phyloP scores from a whole-genome alignment of 2,113 vertebrate genomes.

The Galeopterus variegatus region DNA sequence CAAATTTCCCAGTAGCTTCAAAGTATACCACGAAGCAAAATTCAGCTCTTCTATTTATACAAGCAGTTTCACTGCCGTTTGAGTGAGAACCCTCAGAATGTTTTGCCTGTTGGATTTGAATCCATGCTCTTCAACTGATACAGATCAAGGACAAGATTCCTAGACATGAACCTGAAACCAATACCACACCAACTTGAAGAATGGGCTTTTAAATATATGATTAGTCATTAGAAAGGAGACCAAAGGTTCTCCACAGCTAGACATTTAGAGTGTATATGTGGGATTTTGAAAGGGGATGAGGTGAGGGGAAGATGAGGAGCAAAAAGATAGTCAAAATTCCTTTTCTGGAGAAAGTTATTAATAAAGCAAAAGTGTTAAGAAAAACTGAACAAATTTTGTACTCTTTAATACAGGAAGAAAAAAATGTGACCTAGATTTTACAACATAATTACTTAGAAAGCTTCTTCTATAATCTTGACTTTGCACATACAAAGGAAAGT shows the following conservation, averaged over 20 bases:
- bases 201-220: not conserved
- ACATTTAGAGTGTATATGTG: not conserved
- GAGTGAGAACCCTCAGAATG: not conserved
- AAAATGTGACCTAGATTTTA: slow-evolving; percentile 35
- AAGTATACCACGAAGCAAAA: slow-evolving; percentile 31
- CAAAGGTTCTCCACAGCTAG: not conserved
- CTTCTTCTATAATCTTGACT: not conserved
- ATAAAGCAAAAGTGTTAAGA: slow-evolving; percentile 31
- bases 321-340: not conserved
- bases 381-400: slow-evolving; percentile 1
- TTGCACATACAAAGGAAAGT: not conserved
- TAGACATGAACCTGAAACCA: not conserved
- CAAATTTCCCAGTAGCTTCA: not conserved
- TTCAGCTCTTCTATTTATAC: not conserved
- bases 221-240: not conserved
- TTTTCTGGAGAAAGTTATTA: slow-evolving; percentile 61
- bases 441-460: slow-evolving; percentile 6
- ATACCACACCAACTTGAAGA: not conserved
- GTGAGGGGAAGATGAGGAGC: not conserved
- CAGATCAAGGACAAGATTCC: not conserved
- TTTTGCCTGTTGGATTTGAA: not conserved
- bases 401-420: not conserved
- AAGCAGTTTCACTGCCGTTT: not conserved
- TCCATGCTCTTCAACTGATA: not conserved
- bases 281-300: not conserved